Evolutionary conservation across 2,888 invertebrate species (phyloP), one percentile per base, ranked within the genome.

Genomic region (Gnatocerus cornutus): DNA sequence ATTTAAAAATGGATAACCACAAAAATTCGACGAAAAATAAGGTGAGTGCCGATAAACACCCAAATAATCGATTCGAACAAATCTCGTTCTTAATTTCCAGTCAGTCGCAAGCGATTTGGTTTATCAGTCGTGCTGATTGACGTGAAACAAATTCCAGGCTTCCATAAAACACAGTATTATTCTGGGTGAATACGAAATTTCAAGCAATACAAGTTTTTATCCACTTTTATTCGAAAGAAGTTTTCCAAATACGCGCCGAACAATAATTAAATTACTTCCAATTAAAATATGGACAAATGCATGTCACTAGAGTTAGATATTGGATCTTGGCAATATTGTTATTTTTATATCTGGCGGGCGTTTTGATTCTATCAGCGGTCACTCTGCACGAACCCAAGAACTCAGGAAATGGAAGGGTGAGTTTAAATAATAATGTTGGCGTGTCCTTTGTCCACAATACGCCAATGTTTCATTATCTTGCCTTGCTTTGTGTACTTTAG

Each of bases 301-400:
- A 78, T 77, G 74, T 83, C 80, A 82, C 82, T 75, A 83, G 82
- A 77, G 80, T 85, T 75, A 83, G 85, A 76, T 80, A 86, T 79
- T 86, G 84, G 82, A 80, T 85, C 63, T 81, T 86, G 75, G 84
- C 82, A 65, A 73, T 83, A 64, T 78, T 86, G 68, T 80, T 86
- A 69, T 77, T 83, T 56, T 71, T 85, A 50, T 87, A 87, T 74
- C 76, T 87, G 68, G 81, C 82, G 48, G 86, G 85, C 12, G 84
- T 86, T 12, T 77, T 86, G 3, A 79, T 86, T 52, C 79, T 87
- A 27, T 86, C 86, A 1, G 84, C 84, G 1, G 82, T 86, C 41
- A 85, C 85, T 3, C 77, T 86, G 10, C 85, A 86, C 71, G 85
- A 84, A 70, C 82, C 84, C 4, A 78, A 77, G 71, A 72, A 72